phyloP scores from a whole-genome alignment of 2,888 invertebrate species.

The Orgyia antiqua region DNA sequence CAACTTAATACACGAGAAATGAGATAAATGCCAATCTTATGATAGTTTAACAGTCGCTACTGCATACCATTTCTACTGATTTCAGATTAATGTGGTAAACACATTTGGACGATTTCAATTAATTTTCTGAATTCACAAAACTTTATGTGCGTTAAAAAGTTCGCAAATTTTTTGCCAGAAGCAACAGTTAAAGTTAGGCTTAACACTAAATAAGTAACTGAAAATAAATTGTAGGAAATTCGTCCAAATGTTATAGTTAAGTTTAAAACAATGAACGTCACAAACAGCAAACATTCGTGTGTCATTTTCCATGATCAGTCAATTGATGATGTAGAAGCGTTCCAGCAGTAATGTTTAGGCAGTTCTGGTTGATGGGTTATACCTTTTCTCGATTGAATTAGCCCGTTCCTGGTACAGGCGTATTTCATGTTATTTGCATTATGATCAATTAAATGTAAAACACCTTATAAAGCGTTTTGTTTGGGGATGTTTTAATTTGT shows the following conservation, averaged over 20 bases:
- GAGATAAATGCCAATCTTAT: too few species aligned
- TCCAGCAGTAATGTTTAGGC: conserved; percentile 20
- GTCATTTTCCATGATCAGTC: conserved; percentile 22
- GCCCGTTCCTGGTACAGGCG: neutral
- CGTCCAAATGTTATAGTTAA: conserved; percentile 20
- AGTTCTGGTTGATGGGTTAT: conserved; percentile 12
- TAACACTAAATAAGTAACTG: too few species aligned
- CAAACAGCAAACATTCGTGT: conserved; percentile 26
- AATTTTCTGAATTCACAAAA: too few species aligned
- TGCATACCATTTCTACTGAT: too few species aligned
- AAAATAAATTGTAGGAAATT: too few species aligned
- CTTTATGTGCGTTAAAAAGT: too few species aligned
- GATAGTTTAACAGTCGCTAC: too few species aligned
- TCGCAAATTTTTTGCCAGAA: too few species aligned
- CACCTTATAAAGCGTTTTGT: conserved; percentile 26
- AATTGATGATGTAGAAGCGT: conserved; percentile 26
- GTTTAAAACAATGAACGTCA: conserved; percentile 24
- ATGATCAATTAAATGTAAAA: conserved; percentile 22
- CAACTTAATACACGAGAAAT: too few species aligned
- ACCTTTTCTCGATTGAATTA: conserved; percentile 5
- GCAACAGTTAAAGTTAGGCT: too few species aligned
- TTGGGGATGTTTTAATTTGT: conserved; percentile 32
- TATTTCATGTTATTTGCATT: conserved; percentile 22
- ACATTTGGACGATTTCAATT: too few species aligned
- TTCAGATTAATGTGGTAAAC: too few species aligned